phyloP scores from a whole-genome alignment of 1,140 invertebrate species.

The Euglossa dilemma region DNA sequence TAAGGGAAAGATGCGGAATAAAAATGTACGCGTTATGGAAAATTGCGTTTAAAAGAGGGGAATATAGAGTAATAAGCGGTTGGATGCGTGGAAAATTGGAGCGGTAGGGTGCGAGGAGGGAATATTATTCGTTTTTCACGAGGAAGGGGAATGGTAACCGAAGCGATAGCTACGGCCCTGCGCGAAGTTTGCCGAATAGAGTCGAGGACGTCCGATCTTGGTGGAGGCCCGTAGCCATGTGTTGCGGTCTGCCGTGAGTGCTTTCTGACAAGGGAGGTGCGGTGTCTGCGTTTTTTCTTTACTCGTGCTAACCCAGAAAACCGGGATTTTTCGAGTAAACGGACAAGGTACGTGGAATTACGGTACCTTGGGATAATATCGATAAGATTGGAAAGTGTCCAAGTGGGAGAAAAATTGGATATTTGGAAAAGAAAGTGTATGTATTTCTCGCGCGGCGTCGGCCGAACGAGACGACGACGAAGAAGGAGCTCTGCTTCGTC shows the following conservation, averaged over 20 bases:
- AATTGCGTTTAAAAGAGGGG: background rate
- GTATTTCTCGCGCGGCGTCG: slow-evolving; percentile 55
- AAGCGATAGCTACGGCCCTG: slow-evolving; percentile 68
- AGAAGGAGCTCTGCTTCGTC: slow-evolving; percentile 45
- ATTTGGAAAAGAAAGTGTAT: slow-evolving; percentile 53
- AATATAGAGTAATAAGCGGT: background rate
- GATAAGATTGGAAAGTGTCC: background rate
- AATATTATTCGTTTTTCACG: background rate
- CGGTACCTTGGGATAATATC: background rate
- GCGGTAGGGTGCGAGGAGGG: background rate
- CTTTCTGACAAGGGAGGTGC: slow-evolving; percentile 80
- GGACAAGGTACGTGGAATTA: background rate
- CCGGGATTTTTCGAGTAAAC: background rate
- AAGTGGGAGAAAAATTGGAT: background rate
- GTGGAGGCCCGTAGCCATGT: slow-evolving; percentile 78
- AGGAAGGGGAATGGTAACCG: background rate
- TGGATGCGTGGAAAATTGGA: background rate
- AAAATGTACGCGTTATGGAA: background rate
- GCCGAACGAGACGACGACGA: slow-evolving; percentile 55
- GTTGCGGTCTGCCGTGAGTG: slow-evolving; percentile 80
- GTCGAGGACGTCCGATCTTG: slow-evolving; percentile 69
- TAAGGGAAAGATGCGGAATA: background rate
- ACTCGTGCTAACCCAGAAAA: slow-evolving; percentile 44
- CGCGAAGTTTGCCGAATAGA: slow-evolving; percentile 65
- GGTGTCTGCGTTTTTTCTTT: slow-evolving; percentile 75